Evolutionary conservation across 2,113 vertebrate genomes (phyloP).

Genomic region (Gasterosteus aculeatus): DNA sequence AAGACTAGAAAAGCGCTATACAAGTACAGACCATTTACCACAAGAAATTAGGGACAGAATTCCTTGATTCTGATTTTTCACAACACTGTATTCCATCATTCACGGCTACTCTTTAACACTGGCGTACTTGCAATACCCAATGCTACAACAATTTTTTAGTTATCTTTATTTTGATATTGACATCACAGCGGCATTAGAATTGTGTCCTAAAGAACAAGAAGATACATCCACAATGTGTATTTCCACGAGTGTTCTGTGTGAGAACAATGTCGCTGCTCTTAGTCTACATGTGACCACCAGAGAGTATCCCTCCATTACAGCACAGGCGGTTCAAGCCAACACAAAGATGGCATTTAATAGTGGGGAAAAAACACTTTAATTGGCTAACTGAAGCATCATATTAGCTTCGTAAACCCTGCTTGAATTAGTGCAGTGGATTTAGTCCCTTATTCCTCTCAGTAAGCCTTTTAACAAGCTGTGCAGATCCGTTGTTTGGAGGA

Average conservation of each 20-base stretch:
- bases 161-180: no score
- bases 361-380: not conserved
- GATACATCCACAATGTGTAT: no score
- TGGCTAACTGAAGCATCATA: not conserved
- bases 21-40: no score
- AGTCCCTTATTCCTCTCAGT: not conserved
- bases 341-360: not conserved
- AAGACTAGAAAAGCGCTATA: no score
- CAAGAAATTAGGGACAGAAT: slow-evolving; percentile 2
- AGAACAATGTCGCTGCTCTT: no score
- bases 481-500: not conserved
- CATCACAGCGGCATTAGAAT: no score
- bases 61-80: not conserved
- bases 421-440: not conserved
- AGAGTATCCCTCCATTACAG: not conserved
- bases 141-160: not conserved
- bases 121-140: not conserved
- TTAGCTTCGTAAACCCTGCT: not conserved
- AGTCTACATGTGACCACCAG: not conserved
- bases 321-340: not conserved
- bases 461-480: not conserved
- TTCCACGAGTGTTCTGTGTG: no score
- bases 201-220: no score
- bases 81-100: not conserved
- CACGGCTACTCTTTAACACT: no score